Evolutionary conservation across 2,113 vertebrate species (phyloP).

Genomic region (Chiloscyllium plagiosum): DNA sequence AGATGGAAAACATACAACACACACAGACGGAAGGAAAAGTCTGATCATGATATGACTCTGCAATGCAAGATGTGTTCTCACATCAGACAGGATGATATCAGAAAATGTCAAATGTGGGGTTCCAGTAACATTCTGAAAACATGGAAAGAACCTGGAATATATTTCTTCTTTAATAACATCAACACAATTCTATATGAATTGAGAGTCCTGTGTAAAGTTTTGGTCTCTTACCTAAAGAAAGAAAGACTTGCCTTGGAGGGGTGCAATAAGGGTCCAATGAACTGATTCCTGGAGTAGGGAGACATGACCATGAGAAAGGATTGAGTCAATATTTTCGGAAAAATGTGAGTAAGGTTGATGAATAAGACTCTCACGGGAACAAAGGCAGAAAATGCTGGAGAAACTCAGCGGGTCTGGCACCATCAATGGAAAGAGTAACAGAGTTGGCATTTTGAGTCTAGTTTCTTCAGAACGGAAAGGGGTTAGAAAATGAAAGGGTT

Average conservation of each 20-base stretch:
- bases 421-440: no score
- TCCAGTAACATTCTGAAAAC: neutral
- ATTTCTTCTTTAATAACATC: neutral
- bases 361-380: neutral
- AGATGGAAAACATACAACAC: neutral
- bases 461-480: no score
- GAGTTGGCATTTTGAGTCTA: no score
- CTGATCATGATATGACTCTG: neutral
- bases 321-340: neutral
- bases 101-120: neutral
- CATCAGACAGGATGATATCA: neutral
- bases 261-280: neutral
- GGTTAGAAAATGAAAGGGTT: no score
- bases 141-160: neutral
- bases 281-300: neutral
- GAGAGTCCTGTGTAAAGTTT: neutral
- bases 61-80: neutral
- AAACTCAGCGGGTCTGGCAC: no score
- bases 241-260: neutral
- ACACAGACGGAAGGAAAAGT: neutral
- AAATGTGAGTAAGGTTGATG: neutral
- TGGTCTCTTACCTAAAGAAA: neutral
- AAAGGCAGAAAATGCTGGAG: no score
- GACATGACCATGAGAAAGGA: neutral
- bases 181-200: neutral